phyloP scores from a whole-genome alignment of 2,113 vertebrate genomes.

The Microcebus ravelobensis region DNA sequence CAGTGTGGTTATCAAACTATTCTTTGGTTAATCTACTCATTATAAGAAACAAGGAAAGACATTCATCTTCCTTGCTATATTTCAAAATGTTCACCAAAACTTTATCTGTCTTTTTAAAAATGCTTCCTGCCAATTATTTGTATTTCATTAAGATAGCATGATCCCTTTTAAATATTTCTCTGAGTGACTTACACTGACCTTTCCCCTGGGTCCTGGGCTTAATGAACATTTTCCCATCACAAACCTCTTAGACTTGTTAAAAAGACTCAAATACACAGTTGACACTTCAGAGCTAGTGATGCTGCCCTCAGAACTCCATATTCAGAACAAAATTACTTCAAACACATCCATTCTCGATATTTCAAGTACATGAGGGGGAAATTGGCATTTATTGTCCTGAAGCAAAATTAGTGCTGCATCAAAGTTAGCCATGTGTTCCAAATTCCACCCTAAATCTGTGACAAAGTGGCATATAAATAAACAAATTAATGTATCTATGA shows the following conservation, averaged over 20 bases:
- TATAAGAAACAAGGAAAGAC: not conserved
- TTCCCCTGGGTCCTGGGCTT: not conserved
- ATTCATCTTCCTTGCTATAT: not conserved
- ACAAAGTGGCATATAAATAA: not conserved
- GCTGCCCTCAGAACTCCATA: not conserved
- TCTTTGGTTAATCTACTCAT: slow-evolving; percentile 25
- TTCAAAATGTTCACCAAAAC: slow-evolving; percentile 1
- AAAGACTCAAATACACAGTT: not conserved
- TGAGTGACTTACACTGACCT: slow-evolving; percentile 47
- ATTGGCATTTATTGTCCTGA: not conserved
- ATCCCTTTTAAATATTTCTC: slow-evolving; percentile 9
- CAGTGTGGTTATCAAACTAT: not conserved
- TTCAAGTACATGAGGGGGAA: not conserved
- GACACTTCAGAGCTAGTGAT: not conserved
- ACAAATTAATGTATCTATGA: not conserved
- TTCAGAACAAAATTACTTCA: slow-evolving; percentile 2
- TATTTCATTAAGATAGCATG: slow-evolving; percentile 21
- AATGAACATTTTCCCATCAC: slow-evolving; percentile 42
- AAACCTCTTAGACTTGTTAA: slow-evolving; percentile 21
- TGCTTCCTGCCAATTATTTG: slow-evolving; percentile 41
- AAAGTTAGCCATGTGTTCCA: not conserved
- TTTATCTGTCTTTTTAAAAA: slow-evolving; percentile 38
- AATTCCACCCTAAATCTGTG: not conserved
- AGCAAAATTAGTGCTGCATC: not conserved
- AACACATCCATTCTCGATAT: not conserved